Evolutionary conservation across 2,888 invertebrate genomes (phyloP).

Genomic region (Pseudococcus longispinus): DNA sequence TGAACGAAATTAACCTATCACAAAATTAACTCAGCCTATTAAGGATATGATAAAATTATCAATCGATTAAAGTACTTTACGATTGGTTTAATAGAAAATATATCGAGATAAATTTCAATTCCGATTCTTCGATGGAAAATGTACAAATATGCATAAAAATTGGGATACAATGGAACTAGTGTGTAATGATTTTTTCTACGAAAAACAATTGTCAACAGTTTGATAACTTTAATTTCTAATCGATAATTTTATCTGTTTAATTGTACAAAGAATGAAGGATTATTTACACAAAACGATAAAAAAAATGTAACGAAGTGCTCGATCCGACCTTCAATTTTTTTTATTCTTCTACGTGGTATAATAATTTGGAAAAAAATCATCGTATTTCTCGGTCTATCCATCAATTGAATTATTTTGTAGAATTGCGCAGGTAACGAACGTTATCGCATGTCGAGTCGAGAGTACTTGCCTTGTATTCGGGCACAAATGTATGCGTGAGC

Average conservation of each 20-base stretch:
- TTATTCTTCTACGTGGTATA: neutral
- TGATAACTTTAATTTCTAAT: neutral
- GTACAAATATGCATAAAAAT: neutral
- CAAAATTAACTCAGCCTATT: neutral
- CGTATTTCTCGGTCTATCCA: neutral
- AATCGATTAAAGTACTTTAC: neutral
- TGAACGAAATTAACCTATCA: neutral
- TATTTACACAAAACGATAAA: neutral
- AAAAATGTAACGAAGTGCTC: neutral
- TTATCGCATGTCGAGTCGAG: slow-evolving; percentile 24
- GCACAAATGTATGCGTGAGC: neutral
- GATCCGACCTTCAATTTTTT: neutral
- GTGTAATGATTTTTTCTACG: neutral
- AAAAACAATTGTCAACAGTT: neutral
- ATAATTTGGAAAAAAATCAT: neutral
- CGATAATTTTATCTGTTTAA: slow-evolving; percentile 11
- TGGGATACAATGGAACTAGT: neutral
- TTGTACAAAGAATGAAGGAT: neutral
- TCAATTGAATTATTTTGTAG: neutral
- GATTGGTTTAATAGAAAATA: neutral
- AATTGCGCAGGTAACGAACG: neutral
- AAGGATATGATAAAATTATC: neutral
- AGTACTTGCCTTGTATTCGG: slow-evolving; percentile 5
- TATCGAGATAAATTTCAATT: neutral
- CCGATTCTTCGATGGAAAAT: neutral